These are phyloP conservation scores for Labrus mixtus DNA, from an alignment of 2,113 vertebrate genomes.

Conservation along the genomic window DNA sequence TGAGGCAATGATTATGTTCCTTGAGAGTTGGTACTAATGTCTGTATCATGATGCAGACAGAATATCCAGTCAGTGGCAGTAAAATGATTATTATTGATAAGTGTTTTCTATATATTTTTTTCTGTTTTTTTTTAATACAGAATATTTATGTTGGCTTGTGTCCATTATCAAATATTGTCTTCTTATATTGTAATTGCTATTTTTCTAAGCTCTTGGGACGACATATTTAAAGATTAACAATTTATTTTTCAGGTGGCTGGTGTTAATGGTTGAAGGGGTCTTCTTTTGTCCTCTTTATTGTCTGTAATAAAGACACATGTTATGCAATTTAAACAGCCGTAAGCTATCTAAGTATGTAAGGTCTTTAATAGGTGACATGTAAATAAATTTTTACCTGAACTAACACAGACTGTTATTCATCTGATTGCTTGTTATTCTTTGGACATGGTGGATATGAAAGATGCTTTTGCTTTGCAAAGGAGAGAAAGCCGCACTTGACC, in stretches of 20 bases:
- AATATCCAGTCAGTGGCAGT: slow-evolving; percentile 28
- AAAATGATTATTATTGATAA: slow-evolving; percentile 12
- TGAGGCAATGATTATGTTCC: neutral
- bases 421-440: neutral
- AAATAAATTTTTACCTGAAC: slow-evolving; percentile 46
- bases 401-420: slow-evolving; percentile 1
- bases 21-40: slow-evolving; percentile 5
- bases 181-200: slow-evolving; percentile 38
- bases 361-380: slow-evolving; percentile 20
- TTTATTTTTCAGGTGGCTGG: slow-evolving; percentile 23
- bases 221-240: slow-evolving; percentile 17
- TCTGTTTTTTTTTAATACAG: slow-evolving; percentile 35
- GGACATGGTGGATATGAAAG: neutral
- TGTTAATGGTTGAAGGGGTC: slow-evolving; percentile 18
- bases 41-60: neutral
- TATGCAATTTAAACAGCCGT: slow-evolving; percentile 27
- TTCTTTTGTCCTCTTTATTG: slow-evolving; percentile 19
- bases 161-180: neutral
- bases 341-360: slow-evolving; percentile 23
- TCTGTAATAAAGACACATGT: slow-evolving; percentile 21
- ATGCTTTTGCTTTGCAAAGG: neutral
- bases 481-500: slow-evolving; percentile 3
- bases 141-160: slow-evolving; percentile 21
- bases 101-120: slow-evolving; percentile 40
- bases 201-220: slow-evolving; percentile 57